Percentiles rank a stretch among this genome's conserved stretches.
These are phyloP conservation scores for Colletes gigas DNA, from an alignment of 1,140 invertebrate species.

Conservation along the genomic window DNA sequence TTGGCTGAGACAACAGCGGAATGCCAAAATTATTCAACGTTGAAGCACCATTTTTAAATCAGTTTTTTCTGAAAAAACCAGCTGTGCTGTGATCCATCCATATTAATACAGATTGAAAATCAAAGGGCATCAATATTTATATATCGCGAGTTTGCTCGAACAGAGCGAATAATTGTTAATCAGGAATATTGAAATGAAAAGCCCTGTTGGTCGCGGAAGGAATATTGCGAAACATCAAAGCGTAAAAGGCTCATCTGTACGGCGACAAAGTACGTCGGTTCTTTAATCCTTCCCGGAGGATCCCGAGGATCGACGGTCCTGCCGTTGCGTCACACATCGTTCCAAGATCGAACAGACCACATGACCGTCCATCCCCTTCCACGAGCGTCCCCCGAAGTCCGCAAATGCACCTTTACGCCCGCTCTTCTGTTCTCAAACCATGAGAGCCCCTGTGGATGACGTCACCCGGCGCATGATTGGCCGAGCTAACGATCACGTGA, in stretches of 20 bases:
- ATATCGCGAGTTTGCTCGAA: no score
- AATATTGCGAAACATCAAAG: conserved; percentile 22
- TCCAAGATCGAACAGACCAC: conserved; percentile 53
- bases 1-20: no score
- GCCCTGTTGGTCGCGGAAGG: neutral
- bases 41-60: no score
- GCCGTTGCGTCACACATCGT: conserved; percentile 61
- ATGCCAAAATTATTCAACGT: no score
- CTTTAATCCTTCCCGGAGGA: conserved; percentile 54
- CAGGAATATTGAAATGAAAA: conserved; percentile 3
- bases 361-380: conserved; percentile 49
- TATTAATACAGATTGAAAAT: no score
- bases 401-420: conserved; percentile 51
- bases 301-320: conserved; percentile 51
- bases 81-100: no score
- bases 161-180: neutral
- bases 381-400: conserved; percentile 28
- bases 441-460: conserved; percentile 67
- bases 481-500: conserved; percentile 63
- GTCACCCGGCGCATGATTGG: conserved; percentile 65
- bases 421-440: conserved; percentile 35
- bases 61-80: no score
- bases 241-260: conserved; percentile 8
- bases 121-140: no score
- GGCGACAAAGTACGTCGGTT: neutral